Conservation (phyloP, 2,113 vertebrate species). For the Notechis scutatus region DNA sequence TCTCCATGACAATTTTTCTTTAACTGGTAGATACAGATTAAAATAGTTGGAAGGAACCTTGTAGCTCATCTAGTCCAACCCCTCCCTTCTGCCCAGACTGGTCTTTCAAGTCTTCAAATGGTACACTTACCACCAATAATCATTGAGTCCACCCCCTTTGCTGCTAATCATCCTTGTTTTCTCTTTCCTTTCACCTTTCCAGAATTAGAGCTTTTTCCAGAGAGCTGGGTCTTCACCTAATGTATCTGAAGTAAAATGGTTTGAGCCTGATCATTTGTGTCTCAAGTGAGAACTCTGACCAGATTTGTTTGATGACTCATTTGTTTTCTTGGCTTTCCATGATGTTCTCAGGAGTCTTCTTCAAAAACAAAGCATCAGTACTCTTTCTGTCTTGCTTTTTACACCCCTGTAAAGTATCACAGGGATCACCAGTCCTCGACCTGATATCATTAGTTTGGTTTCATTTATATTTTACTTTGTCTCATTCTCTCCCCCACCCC, state of each 20-base stretch:
- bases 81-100: not conserved
- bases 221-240: not conserved
- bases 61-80: too few species aligned
- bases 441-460: not conserved
- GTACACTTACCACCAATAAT: not conserved
- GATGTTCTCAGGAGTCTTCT: not conserved
- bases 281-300: not conserved
- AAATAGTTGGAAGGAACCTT: too few species aligned
- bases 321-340: not conserved
- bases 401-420: not conserved
- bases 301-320: not conserved
- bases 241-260: not conserved
- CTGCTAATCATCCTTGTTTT: not conserved
- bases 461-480: not conserved
- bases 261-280: not conserved
- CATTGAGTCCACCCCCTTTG: not conserved
- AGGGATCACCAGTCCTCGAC: not conserved
- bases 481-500: not conserved
- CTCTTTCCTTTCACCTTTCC: not conserved
- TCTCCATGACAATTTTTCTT: not conserved
- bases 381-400: not conserved
- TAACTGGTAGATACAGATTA: not conserved
- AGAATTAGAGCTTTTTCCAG: not conserved
- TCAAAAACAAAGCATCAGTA: not conserved
- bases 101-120: not conserved